Base-by-base conservation (phyloP, 2,797 vertebrate genomes). In the Phoxinus dragarum region DNA sequence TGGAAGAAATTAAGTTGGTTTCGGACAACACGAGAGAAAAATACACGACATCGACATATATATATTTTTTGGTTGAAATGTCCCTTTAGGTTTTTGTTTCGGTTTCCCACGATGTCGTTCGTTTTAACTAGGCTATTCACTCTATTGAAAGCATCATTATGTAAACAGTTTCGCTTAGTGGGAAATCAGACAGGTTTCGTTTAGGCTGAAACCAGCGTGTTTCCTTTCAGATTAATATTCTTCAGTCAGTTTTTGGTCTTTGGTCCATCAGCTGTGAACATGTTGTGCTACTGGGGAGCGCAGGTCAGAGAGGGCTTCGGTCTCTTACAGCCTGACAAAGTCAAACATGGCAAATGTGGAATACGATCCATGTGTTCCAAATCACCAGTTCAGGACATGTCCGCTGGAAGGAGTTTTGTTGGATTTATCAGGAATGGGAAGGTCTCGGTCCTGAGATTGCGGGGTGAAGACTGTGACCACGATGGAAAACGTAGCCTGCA, bases 201-300 rank as follows among this genome's bases (percentile, higher is more conserved):
- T 79, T 80, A 4, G 14, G 14, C 6, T 27, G 38, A 64, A 73
- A 31, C n/a, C 3, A 49, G 16, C 0, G n/a, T n/a, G n/a, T 27
- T 27, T 27, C 27, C 27, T 27, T 27, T 27, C 27, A 27, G 27
- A 27, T 27, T 17, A 14, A 17, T 1, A 3, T 77, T 59, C 6
- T 7, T n/a, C 11, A 36, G 74, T 11, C 49, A 27, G 16, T n/a
- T n/a, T n/a, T n/a, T n/a, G n/a, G n/a, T n/a, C n/a, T n/a, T 23
- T 6, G 5, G 1, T 47, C 1, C 21, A 3, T 54, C 16, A 12
- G 27, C 52, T 12, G 49, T 44, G 6, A n/a, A 11, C n/a, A 86
- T 88, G 85, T 36, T 88, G 54, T 82, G 82, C 42, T 88, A 27
- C 54, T 88, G 88, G 82, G 85, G 85, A 40, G 82, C 69, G n/a